phyloP scores from a whole-genome alignment of 2,888 invertebrate genomes.

The Branchipolynoe longqiensis region DNA sequence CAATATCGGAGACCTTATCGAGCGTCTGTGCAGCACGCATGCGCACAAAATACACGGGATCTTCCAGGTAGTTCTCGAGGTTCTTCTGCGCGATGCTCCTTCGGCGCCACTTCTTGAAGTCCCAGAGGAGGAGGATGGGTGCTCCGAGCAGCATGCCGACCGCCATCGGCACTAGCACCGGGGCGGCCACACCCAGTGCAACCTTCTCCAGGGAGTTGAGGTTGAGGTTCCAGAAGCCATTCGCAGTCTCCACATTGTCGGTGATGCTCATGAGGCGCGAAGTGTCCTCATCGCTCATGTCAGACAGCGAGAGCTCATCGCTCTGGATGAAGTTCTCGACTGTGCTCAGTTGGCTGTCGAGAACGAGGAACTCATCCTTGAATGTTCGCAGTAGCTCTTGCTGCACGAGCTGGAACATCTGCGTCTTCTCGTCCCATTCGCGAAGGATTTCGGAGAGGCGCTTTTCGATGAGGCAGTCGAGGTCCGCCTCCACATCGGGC shows the following conservation, averaged over 20 bases:
- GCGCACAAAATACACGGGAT: constrained; percentile 62
- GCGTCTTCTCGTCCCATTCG: constrained; percentile 62
- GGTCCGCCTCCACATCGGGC: constrained; percentile 62
- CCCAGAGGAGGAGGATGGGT: constrained; percentile 63
- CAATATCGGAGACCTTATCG: constrained; percentile 59
- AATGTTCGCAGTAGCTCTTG: constrained; percentile 54
- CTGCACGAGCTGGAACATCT: constrained; percentile 62
- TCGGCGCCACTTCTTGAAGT: constrained; percentile 65
- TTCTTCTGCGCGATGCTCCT: constrained; percentile 62
- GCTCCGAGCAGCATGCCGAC: constrained; percentile 64
- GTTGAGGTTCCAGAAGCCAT: constrained; percentile 63
- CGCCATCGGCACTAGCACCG: constrained; percentile 62
- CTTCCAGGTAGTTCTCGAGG: constrained; percentile 60
- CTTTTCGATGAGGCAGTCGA: constrained; percentile 62
- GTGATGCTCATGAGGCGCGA: constrained; percentile 51
- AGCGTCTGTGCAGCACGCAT: constrained; percentile 48
- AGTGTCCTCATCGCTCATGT: constrained; percentile 62
- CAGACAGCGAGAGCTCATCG: constrained; percentile 61
- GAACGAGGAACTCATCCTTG: constrained; percentile 64
- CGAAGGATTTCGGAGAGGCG: constrained; percentile 59
- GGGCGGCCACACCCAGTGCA: constrained; percentile 61
- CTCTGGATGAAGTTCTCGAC: constrained; percentile 64
- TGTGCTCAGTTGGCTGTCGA: constrained; percentile 62
- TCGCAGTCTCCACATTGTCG: constrained; percentile 59
- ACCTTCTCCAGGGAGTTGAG: constrained; percentile 62